phyloP scores from a whole-genome alignment of 2,797 vertebrate genomes.

The Dallia pectoralis region DNA sequence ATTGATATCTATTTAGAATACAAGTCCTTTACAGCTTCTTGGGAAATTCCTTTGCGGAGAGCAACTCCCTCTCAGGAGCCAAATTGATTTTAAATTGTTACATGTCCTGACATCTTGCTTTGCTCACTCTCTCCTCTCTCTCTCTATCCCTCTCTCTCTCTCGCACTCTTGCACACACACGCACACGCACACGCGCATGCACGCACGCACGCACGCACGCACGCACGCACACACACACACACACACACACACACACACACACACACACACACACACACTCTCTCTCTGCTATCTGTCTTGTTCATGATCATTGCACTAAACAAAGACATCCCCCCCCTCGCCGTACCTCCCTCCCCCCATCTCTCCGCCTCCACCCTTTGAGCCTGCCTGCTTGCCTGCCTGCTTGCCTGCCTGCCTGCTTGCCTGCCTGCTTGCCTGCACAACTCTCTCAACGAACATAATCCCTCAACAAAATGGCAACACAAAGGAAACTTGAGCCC shows the following conservation, averaged over 20 bases:
- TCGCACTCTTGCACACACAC: neutral
- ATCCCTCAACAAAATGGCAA: conserved; percentile 81
- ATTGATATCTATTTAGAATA: conserved; percentile 55
- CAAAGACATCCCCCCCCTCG: conserved; percentile 67
- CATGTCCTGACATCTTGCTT: conserved; percentile 73
- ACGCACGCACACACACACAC: conserved; percentile 7
- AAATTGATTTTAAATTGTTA: conserved; percentile 81
- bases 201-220: conserved; percentile 6
- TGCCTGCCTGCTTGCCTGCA: conserved; percentile 73
- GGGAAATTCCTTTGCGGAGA: conserved; percentile 50
- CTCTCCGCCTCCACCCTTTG: conserved; percentile 70
- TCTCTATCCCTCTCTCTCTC: conserved; percentile 11
- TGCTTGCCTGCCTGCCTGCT: conserved; percentile 72
- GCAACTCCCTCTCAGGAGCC: conserved; percentile 70
- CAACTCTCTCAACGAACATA: conserved; percentile 83
- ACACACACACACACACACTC: conserved; percentile 20
- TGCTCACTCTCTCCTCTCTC: conserved; percentile 32
- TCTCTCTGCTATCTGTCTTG: conserved; percentile 70
- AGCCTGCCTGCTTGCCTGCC: conserved; percentile 73
- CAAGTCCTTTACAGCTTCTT: conserved; percentile 58
- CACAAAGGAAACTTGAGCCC: conserved; percentile 84
- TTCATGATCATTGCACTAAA: conserved; percentile 72
- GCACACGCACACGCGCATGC: conserved; percentile 36
- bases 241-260: conserved; percentile 5
- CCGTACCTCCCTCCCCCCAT: conserved; percentile 24